Conservation (phyloP, 1,140 invertebrate species). For the Carposina sasakii region DNA sequence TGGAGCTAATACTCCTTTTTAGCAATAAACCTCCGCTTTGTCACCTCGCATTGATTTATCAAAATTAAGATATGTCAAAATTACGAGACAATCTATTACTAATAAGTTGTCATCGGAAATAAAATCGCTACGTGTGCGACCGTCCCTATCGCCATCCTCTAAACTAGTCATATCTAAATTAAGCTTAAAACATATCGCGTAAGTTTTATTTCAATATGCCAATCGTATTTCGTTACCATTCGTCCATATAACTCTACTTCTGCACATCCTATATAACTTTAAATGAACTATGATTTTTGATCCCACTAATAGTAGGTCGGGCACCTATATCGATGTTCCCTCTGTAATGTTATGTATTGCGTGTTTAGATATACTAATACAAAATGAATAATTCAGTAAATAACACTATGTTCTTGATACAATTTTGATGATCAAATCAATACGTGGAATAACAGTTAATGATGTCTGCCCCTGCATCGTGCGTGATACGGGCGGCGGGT, state of each 20-base stretch:
- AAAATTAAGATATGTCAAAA: constrained; percentile 60
- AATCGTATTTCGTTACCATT: too few relatives aligned
- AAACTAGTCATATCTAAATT: constrained; percentile 65
- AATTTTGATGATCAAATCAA: constrained; percentile 46
- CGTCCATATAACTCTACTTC: too few relatives aligned
- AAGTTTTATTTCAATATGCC: too few relatives aligned
- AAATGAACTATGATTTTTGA: constrained; percentile 20
- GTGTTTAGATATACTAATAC: constrained; percentile 57
- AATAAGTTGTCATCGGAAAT: constrained; percentile 57
- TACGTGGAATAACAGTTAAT: constrained; percentile 39
- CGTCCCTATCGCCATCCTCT: constrained; percentile 71
- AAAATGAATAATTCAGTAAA: constrained; percentile 52
- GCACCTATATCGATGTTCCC: constrained; percentile 31
- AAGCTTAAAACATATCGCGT: constrained; percentile 52
- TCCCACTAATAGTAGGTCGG: constrained; percentile 31
- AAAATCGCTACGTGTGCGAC: constrained; percentile 64
- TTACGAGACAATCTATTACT: constrained; percentile 52
- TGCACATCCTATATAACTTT: neutral
- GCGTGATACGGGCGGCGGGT: constrained; percentile 55
- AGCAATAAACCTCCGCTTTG: constrained; percentile 38
- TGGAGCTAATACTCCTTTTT: constrained; percentile 20
- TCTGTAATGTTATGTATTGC: constrained; percentile 44
- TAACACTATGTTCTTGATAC: constrained; percentile 48
- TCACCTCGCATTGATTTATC: constrained; percentile 62
- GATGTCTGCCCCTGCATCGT: constrained; percentile 44